phyloP scores from a whole-genome alignment of 1,140 invertebrate genomes.

The Reticulitermes speratus region DNA sequence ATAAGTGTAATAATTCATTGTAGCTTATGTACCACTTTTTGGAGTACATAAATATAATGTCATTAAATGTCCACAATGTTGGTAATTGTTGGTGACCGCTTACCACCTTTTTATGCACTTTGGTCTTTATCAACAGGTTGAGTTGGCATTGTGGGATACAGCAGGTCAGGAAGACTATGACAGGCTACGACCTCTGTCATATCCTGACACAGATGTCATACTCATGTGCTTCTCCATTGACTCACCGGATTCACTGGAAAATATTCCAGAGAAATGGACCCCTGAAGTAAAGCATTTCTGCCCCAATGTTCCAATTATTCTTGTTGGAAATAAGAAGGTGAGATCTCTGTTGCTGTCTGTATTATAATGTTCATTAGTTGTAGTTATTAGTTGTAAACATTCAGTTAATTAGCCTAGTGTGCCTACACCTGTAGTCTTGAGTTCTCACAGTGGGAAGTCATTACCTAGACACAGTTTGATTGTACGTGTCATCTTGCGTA shows the following conservation, averaged over 20 bases:
- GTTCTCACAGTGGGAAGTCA: too few relatives aligned
- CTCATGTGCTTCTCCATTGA: conserved; percentile 98
- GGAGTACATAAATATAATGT: too few relatives aligned
- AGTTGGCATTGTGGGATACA: conserved; percentile 97
- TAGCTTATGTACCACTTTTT: too few relatives aligned
- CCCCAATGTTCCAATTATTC: conserved; percentile 95
- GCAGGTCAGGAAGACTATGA: conserved; percentile 99
- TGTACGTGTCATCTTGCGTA: too few relatives aligned
- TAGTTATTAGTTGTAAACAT: not conserved
- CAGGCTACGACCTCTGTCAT: conserved; percentile 90
- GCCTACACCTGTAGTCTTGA: not conserved
- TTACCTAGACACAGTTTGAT: too few relatives aligned
- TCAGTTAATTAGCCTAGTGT: not conserved
- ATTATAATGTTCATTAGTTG: not conserved
- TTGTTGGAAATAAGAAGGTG: conserved; percentile 94
- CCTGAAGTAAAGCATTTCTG: conserved; percentile 98
- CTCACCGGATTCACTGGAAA: conserved; percentile 94
- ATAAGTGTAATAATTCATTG: too few relatives aligned
- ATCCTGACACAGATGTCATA: conserved; percentile 97
- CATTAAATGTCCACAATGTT: too few relatives aligned
- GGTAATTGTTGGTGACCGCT: too few relatives aligned
- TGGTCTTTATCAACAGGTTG: conserved; percentile 52
- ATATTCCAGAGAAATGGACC: conserved; percentile 98
- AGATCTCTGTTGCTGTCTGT: not conserved
- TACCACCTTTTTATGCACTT: too few relatives aligned